Base-by-base conservation (phyloP, 2,797 vertebrate species). In the Acestrorhynchus altus region DNA sequence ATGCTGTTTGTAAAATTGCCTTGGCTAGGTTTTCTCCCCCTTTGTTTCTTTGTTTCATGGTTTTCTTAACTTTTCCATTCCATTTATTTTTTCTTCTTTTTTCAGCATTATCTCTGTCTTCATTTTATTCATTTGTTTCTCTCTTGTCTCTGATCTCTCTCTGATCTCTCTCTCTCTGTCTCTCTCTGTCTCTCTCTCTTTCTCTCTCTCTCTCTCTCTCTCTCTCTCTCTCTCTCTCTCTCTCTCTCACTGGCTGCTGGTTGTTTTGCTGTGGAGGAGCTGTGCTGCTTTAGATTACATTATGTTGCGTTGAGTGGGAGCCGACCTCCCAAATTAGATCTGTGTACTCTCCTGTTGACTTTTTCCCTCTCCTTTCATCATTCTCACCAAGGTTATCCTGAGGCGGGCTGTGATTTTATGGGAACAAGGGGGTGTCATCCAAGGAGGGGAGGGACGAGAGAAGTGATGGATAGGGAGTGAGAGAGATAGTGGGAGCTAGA, bases 301-400 rank as follows among this genome's bases (percentile, higher is more conserved):
- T 80, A 80, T 54, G 44, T 56, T 65, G 46, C 44, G 82, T 88
- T 88, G 72, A 89, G 87, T 84, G 81, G 83, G 83, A 80, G 77
- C 68, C 80, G 73, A 82, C 81, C 85, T 87, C 85, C 78, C 76
- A 87, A 88, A 90, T 89, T 84, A 89, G 81, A 86, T 87, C 86
- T 73, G 83, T 79, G 15, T 89, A 88, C 84, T 78, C 76, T 84
- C 83, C 89, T 87, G 87, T 90, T 89, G 85, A 87, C 86, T 89
- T 87, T 87, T 90, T 87, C 85, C 83, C 85, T 86, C 82, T 87
- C 81, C 87, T 91, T 93, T 93, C 89, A 93, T 92, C 91, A 88
- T 90, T 87, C 79, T 82, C 79, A 76, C 83, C 88, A 87, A 91
- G 90, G 88, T 91, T 94, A 88, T 91, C 92, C 91, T 22, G 84